phyloP scores from a whole-genome alignment of 1,140 invertebrate genomes.

The Papilio dardanus region DNA sequence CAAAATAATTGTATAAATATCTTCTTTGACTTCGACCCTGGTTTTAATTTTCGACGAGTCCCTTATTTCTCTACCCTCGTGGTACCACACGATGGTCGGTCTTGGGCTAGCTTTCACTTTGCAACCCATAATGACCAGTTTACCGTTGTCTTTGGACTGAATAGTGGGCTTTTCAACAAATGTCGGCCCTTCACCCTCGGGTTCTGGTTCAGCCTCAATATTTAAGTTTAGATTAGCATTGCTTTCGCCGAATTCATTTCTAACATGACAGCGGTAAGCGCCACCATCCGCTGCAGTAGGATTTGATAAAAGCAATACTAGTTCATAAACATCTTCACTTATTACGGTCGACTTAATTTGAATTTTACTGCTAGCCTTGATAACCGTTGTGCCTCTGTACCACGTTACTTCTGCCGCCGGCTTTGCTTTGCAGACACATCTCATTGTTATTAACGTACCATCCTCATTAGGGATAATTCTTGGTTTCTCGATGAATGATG shows the following conservation, averaged over 20 bases:
- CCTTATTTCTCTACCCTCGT: slow-evolving; percentile 89
- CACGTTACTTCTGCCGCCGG: slow-evolving; percentile 94
- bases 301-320: slow-evolving; percentile 92
- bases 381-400: slow-evolving; percentile 93
- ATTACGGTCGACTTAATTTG: slow-evolving; percentile 89
- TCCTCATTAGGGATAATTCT: slow-evolving; percentile 98
- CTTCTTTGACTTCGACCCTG: slow-evolving; percentile 91
- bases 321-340: slow-evolving; percentile 94
- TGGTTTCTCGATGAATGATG: slow-evolving; percentile 98
- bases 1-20: slow-evolving; percentile 94
- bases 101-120: slow-evolving; percentile 96
- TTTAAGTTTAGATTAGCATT: slow-evolving; percentile 99
- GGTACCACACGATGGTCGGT: slow-evolving; percentile 96
- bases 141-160: slow-evolving; percentile 96
- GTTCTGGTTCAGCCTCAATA: slow-evolving; percentile 96
- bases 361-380: slow-evolving; percentile 94
- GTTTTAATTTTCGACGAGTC: slow-evolving; percentile 91
- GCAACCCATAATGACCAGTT: slow-evolving; percentile 99
- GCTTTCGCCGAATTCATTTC: slow-evolving; percentile 98
- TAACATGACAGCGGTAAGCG: slow-evolving; percentile 97
- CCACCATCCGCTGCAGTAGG: slow-evolving; percentile 97
- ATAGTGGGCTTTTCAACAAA: slow-evolving; percentile 98
- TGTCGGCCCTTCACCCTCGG: slow-evolving; percentile 97
- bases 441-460: slow-evolving; percentile 97
- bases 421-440: slow-evolving; percentile 96